A percentile compares a stretch with the other conserved stretches of the same genome.
Evolutionary conservation across 2,797 vertebrate species (phyloP).

Genomic region (Enteromius unitaeniatus): DNA sequence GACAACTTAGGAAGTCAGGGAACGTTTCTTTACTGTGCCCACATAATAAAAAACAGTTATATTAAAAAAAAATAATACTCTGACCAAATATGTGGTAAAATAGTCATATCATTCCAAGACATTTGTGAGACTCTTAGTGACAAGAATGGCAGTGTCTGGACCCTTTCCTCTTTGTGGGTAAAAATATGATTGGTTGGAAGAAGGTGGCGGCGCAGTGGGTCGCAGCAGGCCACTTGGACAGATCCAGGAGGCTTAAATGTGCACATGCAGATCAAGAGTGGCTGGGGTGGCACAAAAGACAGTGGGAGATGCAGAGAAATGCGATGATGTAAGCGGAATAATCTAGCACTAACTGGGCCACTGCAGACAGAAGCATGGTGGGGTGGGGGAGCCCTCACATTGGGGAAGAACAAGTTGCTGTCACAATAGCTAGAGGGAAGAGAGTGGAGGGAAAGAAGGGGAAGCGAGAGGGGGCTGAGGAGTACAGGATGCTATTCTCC

Average conservation of each 20-base stretch:
- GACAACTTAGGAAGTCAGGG: too few relatives aligned
- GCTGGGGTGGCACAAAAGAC: constrained; percentile 35
- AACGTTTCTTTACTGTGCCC: background rate
- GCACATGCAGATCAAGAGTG: constrained; percentile 30
- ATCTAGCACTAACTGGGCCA: constrained; percentile 48
- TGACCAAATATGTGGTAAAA: background rate
- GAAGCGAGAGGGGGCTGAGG: background rate
- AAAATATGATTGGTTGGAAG: constrained; percentile 14
- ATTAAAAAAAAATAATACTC: background rate
- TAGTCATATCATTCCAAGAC: background rate
- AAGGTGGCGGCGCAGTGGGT: background rate
- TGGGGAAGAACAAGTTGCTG: constrained; percentile 19
- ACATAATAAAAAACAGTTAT: background rate
- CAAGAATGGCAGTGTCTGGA: background rate
- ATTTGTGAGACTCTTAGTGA: background rate
- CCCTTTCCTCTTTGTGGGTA: background rate
- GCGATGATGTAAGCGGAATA: constrained; percentile 38
- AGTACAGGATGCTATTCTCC: background rate
- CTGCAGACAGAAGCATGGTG: constrained; percentile 25
- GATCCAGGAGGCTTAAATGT: constrained; percentile 37
- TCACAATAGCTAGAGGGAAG: constrained; percentile 16
- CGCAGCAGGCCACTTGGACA: constrained; percentile 13
- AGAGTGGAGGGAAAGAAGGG: background rate
- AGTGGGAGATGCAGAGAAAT: constrained; percentile 37
- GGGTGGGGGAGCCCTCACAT: constrained; percentile 25